Base-by-base conservation (phyloP, 2,888 invertebrate genomes). In the Sycophila texana region DNA sequence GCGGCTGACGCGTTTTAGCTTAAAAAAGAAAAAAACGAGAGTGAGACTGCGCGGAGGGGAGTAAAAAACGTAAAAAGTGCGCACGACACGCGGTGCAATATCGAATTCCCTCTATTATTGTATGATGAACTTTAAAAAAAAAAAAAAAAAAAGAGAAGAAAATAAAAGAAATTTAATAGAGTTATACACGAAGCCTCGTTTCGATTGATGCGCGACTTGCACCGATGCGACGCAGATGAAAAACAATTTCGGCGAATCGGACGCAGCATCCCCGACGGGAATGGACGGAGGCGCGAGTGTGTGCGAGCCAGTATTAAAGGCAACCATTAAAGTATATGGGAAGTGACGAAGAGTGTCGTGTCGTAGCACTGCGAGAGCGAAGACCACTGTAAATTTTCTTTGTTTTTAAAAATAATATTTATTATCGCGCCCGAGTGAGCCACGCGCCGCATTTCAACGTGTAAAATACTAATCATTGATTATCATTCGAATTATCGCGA, bases 381-480 rank as follows among this genome's bases (percentile, higher is more conserved):
- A 79, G 87, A 89, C 86, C 87, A 88, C 86, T 90, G 89, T 90
- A 90, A 85, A 89, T 89, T 89, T 89, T 86, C 86, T 86, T 89
- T 87, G 83, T 87, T 87, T 87, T 84, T 81, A 86, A 84, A 85
- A 84, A 87, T 85, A 85, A 86, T 89, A 89, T 89, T 89, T 89
- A 89, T 90, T 90, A 85, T 84, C 85, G 86, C 87, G 86, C 84
- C 85, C 84, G 85, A 85, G 85, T 86, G 86, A 87, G 86, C 84
- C 84, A 85, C 86, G 88, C 88, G 72, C 77, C 79, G 81, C 88
- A 87, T 88, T 84, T 88, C 87, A 87, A 87, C 86, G 86, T 90
- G 89, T 90, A 89, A 89, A 89, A 90, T 89, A 90, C 84, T 82
- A 87, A 87, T 88, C 89, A 89, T 88, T 88, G 86, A 83, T 85